These are phyloP conservation scores for Paramormyrops kingsleyae DNA, from an alignment of 2,113 vertebrate genomes.

Conservation along the genomic window DNA sequence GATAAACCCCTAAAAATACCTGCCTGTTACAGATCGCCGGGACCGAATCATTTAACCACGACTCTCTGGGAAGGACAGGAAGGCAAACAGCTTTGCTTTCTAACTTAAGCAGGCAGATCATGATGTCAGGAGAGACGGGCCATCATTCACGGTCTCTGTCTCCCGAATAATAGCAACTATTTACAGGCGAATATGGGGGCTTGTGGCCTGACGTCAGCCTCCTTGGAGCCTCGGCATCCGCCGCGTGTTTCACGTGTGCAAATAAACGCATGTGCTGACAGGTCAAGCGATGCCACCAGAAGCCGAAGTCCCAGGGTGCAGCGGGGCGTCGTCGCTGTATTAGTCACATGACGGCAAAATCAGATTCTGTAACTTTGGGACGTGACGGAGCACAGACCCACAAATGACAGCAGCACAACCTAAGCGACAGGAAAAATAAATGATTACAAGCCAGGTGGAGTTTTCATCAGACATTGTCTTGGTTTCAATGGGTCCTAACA, in stretches of 20 bases:
- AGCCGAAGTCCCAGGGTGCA: not conserved
- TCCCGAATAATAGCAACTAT: not conserved
- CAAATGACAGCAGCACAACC: not conserved
- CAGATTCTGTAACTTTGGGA: not conserved
- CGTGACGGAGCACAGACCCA: not conserved
- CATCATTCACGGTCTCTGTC: not conserved
- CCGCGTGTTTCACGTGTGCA: not conserved
- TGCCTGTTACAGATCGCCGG: not conserved
- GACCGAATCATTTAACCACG: not conserved
- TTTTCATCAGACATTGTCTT: not conserved
- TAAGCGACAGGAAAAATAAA: not conserved
- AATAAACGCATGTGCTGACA: not conserved
- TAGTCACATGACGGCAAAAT: not conserved
- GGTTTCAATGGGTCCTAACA: not conserved
- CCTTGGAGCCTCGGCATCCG: not conserved
- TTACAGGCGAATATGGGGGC: not conserved
- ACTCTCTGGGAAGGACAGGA: not conserved
- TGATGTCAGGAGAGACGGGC: not conserved
- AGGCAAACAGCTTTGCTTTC: not conserved
- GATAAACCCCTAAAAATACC: not conserved
- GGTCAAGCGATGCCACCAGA: not conserved
- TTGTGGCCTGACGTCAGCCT: not conserved
- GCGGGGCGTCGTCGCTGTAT: not conserved
- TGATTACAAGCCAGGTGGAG: not conserved
- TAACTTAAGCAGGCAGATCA: not conserved